Percentiles rank a stretch among this genome's conserved stretches.
These are phyloP conservation scores for Oreochromis niloticus DNA, from an alignment of 2,113 vertebrate species.

Conservation along the genomic window DNA sequence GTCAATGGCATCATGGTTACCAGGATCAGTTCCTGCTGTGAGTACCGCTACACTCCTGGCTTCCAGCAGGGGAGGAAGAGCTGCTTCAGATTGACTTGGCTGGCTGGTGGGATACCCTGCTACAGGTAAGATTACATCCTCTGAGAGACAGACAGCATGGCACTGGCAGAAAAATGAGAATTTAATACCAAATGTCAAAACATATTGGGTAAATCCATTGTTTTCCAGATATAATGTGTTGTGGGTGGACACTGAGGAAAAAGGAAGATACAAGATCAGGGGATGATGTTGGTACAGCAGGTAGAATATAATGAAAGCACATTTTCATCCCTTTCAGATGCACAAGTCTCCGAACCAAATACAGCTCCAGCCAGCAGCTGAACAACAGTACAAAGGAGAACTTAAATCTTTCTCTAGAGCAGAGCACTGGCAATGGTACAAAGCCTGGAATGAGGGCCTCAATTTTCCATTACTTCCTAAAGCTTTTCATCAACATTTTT, in stretches of 20 bases:
- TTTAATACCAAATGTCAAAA: background rate
- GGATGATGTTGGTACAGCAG: background rate
- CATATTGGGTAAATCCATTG: background rate
- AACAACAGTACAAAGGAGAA: conserved; percentile 53
- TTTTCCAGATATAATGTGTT: background rate
- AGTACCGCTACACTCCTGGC: conserved; percentile 75
- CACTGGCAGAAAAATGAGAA: background rate
- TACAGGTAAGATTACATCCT: conserved; percentile 62
- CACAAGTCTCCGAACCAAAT: conserved; percentile 60
- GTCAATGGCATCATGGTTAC: conserved; percentile 69
- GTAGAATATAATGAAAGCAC: conserved; percentile 1
- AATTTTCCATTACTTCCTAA: conserved; percentile 44
- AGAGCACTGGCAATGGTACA: conserved; percentile 49
- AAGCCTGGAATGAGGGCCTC: conserved; percentile 38
- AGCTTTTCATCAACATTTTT: conserved; percentile 50
- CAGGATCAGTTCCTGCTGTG: conserved; percentile 77
- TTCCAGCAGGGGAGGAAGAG: conserved; percentile 74
- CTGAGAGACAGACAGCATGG: background rate
- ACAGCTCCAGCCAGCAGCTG: conserved; percentile 61
- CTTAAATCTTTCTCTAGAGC: conserved; percentile 33
- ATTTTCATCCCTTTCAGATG: conserved; percentile 63
- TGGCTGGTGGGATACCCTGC: conserved; percentile 74
- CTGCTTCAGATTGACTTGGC: conserved; percentile 68
- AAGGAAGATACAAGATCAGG: background rate
- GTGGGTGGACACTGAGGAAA: background rate